These are phyloP conservation scores for Litocranius walleri DNA, from an alignment of 2,113 vertebrate species.

Conservation along the genomic window DNA sequence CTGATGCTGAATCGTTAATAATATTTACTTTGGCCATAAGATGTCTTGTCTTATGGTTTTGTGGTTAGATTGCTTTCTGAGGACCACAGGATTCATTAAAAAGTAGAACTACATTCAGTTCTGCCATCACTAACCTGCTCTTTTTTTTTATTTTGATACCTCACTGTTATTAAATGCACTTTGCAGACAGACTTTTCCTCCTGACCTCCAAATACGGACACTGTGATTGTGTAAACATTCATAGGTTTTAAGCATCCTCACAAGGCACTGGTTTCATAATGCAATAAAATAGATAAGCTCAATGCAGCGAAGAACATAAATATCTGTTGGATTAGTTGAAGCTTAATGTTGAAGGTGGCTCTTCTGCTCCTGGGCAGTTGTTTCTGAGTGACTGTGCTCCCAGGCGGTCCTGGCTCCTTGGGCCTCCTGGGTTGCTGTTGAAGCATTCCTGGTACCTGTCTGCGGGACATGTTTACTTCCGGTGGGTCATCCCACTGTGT, in stretches of 20 bases:
- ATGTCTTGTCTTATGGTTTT: background rate
- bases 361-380: background rate
- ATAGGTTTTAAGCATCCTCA: background rate
- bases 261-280: background rate
- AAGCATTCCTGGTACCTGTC: background rate
- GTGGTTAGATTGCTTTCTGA: background rate
- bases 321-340: background rate
- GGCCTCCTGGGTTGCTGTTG: background rate
- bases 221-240: background rate
- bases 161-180: background rate
- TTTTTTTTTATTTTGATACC: background rate
- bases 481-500: background rate
- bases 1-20: background rate
- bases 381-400: background rate
- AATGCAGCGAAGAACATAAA: background rate
- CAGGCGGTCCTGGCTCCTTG: background rate
- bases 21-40: background rate
- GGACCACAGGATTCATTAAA: background rate
- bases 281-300: background rate
- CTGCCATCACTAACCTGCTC: background rate
- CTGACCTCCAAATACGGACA: background rate
- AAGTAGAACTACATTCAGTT: background rate
- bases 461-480: rapidly evolving
- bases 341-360: background rate
- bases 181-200: background rate